Evolutionary conservation across 2,113 vertebrate species (phyloP), one percentile per base, ranked within the genome.

Genomic region (Seriola aureovittata): DNA sequence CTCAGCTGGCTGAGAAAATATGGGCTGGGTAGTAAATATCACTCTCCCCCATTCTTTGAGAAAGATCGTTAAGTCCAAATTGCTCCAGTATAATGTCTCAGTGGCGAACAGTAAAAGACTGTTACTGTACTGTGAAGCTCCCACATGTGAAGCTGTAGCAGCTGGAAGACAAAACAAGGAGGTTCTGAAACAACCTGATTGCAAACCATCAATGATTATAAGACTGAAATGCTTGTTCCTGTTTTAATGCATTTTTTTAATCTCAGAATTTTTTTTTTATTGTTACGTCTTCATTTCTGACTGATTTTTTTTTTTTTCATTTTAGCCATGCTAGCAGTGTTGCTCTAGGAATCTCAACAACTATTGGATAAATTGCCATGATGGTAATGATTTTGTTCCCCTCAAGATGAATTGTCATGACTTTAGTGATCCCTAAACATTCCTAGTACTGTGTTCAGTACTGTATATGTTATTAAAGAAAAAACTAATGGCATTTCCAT

Each of bases 51-150:
- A 50, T 19, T 19, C 5, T 50, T 50, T 50, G 48, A 50, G 17
- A 57, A 46, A 50, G 32, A 65, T 42, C 59, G 32, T 40, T 4
- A 71, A 58, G 16, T 3, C 11, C 12, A 46, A 46, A 14, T 40
- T 71, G 38, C 38, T 57, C 17, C 48, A 21, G 38, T 68, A 46
- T 70, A 75, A 42, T 14, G 4, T 19, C 14, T 64, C 38, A 29
- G 29, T 16, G 52, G 40, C n/a, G 66, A 66, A 71, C 58, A 63
- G 16, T 40, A n/a, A 74, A 74, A 67, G 17, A 67, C 11, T 69
- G 17, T 29, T 17, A 67, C n/a, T 48, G 32, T 13, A 44, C 23
- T 40, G 36, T 52, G 66, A 23, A 4, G 48, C 48, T 16, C 17
- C 48, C 14, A 19, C 48, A 19, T 19, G 44, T 67, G 21, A 48